A percentile compares a stretch with the other conserved stretches of the same genome.
Conservation (phyloP, 37 sponge, comb jelly and placozoan species). For the Amphimedon queenslandica region DNA sequence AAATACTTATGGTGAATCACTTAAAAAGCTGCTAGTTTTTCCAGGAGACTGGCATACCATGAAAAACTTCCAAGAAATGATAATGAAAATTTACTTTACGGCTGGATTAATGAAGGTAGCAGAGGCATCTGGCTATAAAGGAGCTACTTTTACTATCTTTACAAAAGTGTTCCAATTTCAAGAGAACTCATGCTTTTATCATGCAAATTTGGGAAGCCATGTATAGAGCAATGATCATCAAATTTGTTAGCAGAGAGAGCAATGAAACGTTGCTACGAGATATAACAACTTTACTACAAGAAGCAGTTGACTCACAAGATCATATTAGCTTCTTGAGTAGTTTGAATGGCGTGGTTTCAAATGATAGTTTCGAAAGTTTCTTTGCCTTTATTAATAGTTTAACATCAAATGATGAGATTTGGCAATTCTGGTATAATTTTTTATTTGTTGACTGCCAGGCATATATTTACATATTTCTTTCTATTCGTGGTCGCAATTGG, state of each 20-base stretch:
- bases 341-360: neutral
- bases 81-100: constrained; percentile 13
- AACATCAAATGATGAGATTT: neutral
- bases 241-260: neutral
- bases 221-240: no score
- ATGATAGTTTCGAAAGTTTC: neutral
- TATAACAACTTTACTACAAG: neutral
- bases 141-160: neutral
- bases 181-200: constrained; percentile 16
- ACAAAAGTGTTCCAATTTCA: constrained; percentile 9
- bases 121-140: constrained; percentile 16
- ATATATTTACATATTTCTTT: constrained; percentile 12
- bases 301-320: neutral
- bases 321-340: neutral
- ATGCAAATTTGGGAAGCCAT: constrained; percentile 22
- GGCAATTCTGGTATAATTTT: constrained; percentile 35
- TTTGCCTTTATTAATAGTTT: neutral
- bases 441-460: constrained; percentile 8
- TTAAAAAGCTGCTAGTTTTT: constrained; percentile 9
- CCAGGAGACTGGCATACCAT: constrained; percentile 26
- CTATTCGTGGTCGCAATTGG: constrained; percentile 39
- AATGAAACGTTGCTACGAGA: neutral
- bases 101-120: constrained; percentile 28
- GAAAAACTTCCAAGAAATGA: neutral
- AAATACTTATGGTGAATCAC: neutral